Evolutionary conservation across 2,113 vertebrate genomes (phyloP), one percentile per base, ranked within the genome.

Genomic region (Pygoscelis adeliae): DNA sequence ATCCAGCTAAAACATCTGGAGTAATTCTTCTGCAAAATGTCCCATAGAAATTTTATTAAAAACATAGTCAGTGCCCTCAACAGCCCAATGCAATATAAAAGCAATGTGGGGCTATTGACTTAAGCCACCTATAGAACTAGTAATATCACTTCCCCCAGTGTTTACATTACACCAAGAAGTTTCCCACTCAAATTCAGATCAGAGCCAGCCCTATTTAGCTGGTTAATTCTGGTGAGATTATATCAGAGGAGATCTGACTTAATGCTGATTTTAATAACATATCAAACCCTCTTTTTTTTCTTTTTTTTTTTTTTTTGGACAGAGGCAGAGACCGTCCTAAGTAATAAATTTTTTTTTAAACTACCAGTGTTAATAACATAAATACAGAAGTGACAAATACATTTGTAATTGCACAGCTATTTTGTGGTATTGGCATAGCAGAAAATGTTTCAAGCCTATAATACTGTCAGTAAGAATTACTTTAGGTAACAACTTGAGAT

Each of bases 1-100:
- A 91, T 47, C 34, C 78, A 90, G 71, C 66, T 92, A 38, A 92
- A 89, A 83, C 78, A 95, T 91, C 78, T 95, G 94, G 66, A 62
- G 71, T 90, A 83, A 63, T 91, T 89, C 40, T 88, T 79, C 78
- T 80, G 36, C 59, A 93, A 91, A 88, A 86, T 30, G 15, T 61
- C 78, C 66, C 81, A 88, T 9, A 56, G 25, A 80, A 55, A 71
- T 91, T 82, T 87, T 94, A 79, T 76, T 84, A 46, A 93, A 84
- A 87, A 42, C 73, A 82, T 44, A 61, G 73, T 8, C 40, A 61
- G 27, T 42, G 40, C 36, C 49, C 78, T 65, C 61, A 62, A 18
- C 18, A 71, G 73, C 69, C 79, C 65, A 62, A 63, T 0, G 3
- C 56, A 40, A 44, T 46, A 59, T 10, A 79, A 93, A 67, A 89